Base-by-base conservation (phyloP, 2,888 invertebrate species). In the Andrena fulva region DNA sequence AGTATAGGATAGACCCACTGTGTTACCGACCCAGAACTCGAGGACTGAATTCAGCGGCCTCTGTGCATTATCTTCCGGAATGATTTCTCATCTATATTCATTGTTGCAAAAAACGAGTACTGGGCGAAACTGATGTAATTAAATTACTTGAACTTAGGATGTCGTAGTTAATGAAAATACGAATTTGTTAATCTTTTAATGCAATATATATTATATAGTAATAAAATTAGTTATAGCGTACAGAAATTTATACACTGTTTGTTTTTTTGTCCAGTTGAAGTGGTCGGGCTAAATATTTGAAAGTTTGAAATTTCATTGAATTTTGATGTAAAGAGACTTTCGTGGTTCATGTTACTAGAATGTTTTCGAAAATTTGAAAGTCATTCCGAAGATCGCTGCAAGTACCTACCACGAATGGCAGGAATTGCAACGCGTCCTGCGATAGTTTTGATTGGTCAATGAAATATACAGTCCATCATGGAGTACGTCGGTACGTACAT, bases 401-500 rank as follows among this genome's bases (percentile, higher is more conserved):
- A 76, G 62, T 73, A 42, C 42, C 42, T 12, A 42, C 42, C 4
- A 77, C 77, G 79, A 85, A 80, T 82, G 72, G 80, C 64, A 85
- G 77, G 63, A 80, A 74, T 60, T 77, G 70, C 80, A 86, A 79
- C 81, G 82, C 70, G 77, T 76, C 60, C 87, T 84, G 76, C 67
- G 74, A 77, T 69, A 87, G 75, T 81, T 89, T 82, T 89, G 89
- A 88, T 88, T 89, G 89, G 88, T 68, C 73, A 75, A 82, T 48
- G 77, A 67, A 84, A 85, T 77, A 42, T 42, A 89, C 77, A 81
- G 85, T 90, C 85, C 91, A 91, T 91, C 91, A 92, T 92, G 92
- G 92, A 92, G 91, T 91, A 88, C 88, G 88, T 90, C 72, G 92
- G 92, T 92, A 91, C 73, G 92, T 90, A 84, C 77, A 81, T 12